Base-by-base conservation (phyloP, 2,113 vertebrate genomes). In the Cyprinus carpio region DNA sequence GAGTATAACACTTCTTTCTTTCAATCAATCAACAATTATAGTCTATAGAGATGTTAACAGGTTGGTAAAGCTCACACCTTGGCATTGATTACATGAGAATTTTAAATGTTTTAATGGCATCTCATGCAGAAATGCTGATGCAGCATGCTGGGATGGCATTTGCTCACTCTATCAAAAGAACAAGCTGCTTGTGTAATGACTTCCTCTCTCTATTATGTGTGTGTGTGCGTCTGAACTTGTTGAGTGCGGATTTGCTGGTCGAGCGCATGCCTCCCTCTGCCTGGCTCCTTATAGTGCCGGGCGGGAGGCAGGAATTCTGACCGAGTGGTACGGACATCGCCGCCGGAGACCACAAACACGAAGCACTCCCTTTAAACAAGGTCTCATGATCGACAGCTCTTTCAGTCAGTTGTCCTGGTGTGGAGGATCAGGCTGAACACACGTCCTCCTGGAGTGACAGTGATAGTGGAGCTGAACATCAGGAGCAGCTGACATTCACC, bases 271-370 rank as follows among this genome's bases (percentile, higher is more conserved):
- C 92, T 95, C 94, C 90, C 92, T 93, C 94, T 92, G 94, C 95
- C 95, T 95, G 96, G 95, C 95, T 95, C 96, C 93, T 93, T 93
- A 94, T 93, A 92, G 94, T 92, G 92, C 95, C 90, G 93, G 90
- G 89, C 90, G 60, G 90, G 89, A 92, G 85, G 94, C 92, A 95
- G 96, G 96, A 96, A 94, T 96, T 95, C 95, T 93, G 93, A 93
- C 92, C 86, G 95, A 94, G 95, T 97, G 97, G 96, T 95, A 98
- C 96, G 96, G 97, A 98, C 94, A 94, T 98, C 96, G 93, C 97
- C 95, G 94, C 94, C 90, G 92, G 95, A 96, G 95, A 95, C 94
- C 90, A 92, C 92, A 84, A 91, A 93, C 94, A 87, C 95, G 92
- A 91, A 92, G 90, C 93, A 92, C 95, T 93, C 93, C 87, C 94